A percentile compares a stretch with the other conserved stretches of the same genome.
phyloP scores from a whole-genome alignment of 2,113 vertebrate species.

The Neopipo cinnamomea region DNA sequence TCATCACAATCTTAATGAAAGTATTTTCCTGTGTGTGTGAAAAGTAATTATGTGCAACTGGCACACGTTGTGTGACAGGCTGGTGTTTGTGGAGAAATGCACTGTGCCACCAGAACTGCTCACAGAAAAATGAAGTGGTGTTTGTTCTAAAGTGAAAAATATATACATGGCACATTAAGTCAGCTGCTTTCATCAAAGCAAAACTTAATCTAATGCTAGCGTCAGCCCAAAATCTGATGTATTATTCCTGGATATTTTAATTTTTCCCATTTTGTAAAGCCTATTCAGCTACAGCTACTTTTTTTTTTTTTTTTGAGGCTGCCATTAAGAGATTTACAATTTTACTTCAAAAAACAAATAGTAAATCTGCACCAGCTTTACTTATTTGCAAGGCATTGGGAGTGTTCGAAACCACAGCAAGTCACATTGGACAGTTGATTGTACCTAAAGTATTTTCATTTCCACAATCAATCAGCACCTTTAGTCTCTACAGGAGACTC shows the following conservation, averaged over 20 bases:
- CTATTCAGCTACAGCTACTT: not conserved
- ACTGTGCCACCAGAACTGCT: slow-evolving; percentile 41
- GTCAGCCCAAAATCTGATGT: not conserved
- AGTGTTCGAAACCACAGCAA: not conserved
- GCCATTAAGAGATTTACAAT: not conserved
- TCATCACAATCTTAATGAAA: slow-evolving; percentile 78
- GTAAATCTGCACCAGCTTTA: not conserved
- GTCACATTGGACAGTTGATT: not conserved
- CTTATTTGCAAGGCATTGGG: not conserved
- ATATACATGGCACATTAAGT: slow-evolving; percentile 33
- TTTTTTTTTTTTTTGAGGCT: not conserved
- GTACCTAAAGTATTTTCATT: not conserved
- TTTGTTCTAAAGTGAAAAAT: slow-evolving; percentile 70
- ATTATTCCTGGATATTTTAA: not conserved
- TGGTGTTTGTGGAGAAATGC: slow-evolving; percentile 64
- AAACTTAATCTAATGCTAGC: not conserved
- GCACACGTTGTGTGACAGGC: slow-evolving; percentile 60
- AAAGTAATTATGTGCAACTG: slow-evolving; percentile 76
- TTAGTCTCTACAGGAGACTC: not conserved
- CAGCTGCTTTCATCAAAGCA: slow-evolving; percentile 13
- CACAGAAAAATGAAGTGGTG: slow-evolving; percentile 36
- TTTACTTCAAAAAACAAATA: not conserved
- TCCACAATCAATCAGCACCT: not conserved
- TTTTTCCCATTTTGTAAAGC: not conserved
- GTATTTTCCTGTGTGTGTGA: slow-evolving; percentile 73